Evolutionary conservation across 1,140 invertebrate genomes (phyloP), one percentile per base, ranked within the genome.

Genomic region (Battus philenor): DNA sequence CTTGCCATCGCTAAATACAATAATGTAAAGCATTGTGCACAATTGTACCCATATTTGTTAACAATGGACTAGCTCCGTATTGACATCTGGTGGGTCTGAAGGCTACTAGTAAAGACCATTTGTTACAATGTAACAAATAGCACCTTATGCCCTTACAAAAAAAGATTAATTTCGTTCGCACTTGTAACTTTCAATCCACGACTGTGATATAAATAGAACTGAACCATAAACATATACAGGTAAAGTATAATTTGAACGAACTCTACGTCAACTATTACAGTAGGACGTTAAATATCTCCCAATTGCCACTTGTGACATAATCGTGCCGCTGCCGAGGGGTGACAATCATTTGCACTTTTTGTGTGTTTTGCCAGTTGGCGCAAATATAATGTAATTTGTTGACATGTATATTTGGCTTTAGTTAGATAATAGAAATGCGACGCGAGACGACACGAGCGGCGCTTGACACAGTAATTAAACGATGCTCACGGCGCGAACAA

Each of bases 21-120:
- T 77, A 73, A 75, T 71, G 69, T 61, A 54, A 50, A 53, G 47
- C 59, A 67, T 77, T 77, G 73, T 80, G 63, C 60, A 48, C 68
- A 63, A 68, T 73, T 76, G 68, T 76, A 62, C 61, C 67, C 68
- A 68, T 74, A 69, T 76, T 77, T 76, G 71, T 77, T 80, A 77
- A 80, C 76, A 80, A 80, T 72, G 48, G 68, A 50, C 59, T 63
- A 31, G 52, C 55, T 62, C 45, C 56, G 55, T 44, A 50, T 68
- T 70, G 72, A 80, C 74, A 80, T 77, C 74, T 80, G 73, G 59
- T 59, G 44, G 53, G 45, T 58, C 54, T 50, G 22, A 29, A 26
- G 13, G 38, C 38, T 41, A 41, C 38, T 41, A 41, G 38, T 27
- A 15, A 36, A 2, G 20, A 15, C 38, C 29, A 27, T 15, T 4